Base-by-base conservation (phyloP, 2,888 invertebrate genomes). In the Mimumesa dahlbomi region DNA sequence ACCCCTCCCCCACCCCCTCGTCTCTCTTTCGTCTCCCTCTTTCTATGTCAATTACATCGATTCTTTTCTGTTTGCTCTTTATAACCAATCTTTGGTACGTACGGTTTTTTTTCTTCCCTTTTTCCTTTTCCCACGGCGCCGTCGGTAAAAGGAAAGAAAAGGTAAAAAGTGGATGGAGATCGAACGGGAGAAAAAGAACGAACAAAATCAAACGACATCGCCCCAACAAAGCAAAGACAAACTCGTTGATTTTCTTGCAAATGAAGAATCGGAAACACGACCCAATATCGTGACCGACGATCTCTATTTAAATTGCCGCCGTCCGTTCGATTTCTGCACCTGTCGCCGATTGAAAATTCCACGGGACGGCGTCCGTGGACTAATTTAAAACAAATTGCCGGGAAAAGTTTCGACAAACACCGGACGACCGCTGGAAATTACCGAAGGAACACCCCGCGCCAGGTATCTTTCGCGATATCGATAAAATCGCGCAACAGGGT, bases 41-140 rank as follows among this genome's bases (percentile, higher is more conserved):
- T 49, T 61, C 49, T 56, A 56, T 65, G 63, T 72, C 77, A 82
- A 82, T 82, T 82, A 79, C 73, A 72, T 75, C 71, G 73, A 79
- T 79, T 72, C 73, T 70, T 67, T 77, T 77, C 64, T 67, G 68
- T 67, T 80, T 82, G 65, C 70, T 61, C 73, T 77, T 70, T 79
- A 75, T 72, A 80, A 82, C 73, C 82, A 76, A 70, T 83, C 80
- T 66, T 59, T 53, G 65, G 71, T 70, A 75, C 66, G 69, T 45
- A 68, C 53, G 34, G 3, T 62, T 43, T 38, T 48, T 53, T 69
- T 42, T 11, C 9, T 36, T 6, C 7, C 29, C 29, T 46, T 43
- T 38, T 48, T 53, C 65, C 38, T 11, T n/a, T 36, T 6, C 7
- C 29, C 29, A 42, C 45, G 34, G 56, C 59, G 22, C 29, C 19